A percentile compares a stretch with the other conserved stretches of the same genome.
Conservation (phyloP, 2,888 invertebrate species). For the Drosophila rellima region DNA sequence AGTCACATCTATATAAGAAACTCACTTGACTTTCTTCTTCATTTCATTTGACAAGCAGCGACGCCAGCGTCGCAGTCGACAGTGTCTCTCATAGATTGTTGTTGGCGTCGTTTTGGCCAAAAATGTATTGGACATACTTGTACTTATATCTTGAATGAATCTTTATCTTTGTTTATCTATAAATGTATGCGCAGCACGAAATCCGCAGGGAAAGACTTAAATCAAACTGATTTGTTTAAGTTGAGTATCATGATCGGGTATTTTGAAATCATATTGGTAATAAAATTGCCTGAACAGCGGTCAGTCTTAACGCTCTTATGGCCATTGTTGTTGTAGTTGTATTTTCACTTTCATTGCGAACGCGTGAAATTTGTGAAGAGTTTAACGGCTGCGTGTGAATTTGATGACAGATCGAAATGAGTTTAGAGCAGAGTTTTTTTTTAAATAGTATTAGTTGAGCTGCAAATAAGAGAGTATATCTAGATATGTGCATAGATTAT, state of each 20-base stretch:
- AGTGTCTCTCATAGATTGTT: constrained; percentile 25
- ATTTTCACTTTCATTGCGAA: constrained; percentile 75
- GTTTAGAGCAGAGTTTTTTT: constrained; percentile 4
- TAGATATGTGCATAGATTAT: not conserved
- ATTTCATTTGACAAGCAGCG: constrained; percentile 61
- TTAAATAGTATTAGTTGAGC: not conserved
- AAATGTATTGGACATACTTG: constrained; percentile 37
- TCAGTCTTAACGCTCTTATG: constrained; percentile 13
- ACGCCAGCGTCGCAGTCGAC: constrained; percentile 12
- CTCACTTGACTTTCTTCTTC: constrained; percentile 74
- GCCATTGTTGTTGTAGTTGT: constrained; percentile 12
- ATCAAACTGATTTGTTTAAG: constrained; percentile 41
- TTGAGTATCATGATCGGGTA: constrained; percentile 42
- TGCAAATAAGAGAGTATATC: constrained; percentile 14
- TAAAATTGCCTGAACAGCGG: constrained; percentile 22
- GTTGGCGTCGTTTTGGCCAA: constrained; percentile 56
- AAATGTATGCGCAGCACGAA: constrained; percentile 48
- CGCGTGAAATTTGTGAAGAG: constrained; percentile 58
- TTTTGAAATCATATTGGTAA: constrained; percentile 46
- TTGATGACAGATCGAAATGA: constrained; percentile 48
- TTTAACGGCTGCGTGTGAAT: constrained; percentile 71
- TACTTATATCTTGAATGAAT: constrained; percentile 21
- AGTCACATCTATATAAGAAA: constrained; percentile 33
- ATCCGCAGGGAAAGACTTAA: constrained; percentile 19
- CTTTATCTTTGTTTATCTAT: constrained; percentile 28